These are phyloP conservation scores for Mormyrus hasselquistii DNA, from an alignment of 2,797 vertebrate species.

Conservation along the genomic window DNA sequence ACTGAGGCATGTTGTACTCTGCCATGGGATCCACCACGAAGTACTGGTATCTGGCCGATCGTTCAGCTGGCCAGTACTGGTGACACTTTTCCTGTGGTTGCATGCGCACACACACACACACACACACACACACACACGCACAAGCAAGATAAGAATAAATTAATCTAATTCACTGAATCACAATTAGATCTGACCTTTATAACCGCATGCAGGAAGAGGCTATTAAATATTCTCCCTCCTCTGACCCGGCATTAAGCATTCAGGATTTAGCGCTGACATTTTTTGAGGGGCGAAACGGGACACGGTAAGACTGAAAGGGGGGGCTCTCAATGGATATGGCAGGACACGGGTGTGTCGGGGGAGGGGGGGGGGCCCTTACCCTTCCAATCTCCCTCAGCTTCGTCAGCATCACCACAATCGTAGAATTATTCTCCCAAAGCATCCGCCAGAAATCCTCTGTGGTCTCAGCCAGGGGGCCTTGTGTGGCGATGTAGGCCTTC, in stretches of 20 bases:
- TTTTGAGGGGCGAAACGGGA: background rate
- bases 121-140: background rate
- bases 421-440: conserved; percentile 97
- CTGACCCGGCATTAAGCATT: background rate
- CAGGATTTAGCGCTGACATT: background rate
- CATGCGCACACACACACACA: background rate
- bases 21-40: conserved; percentile 98
- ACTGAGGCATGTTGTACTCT: conserved; percentile 98
- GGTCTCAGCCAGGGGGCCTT: conserved; percentile 91
- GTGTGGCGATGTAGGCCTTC: conserved; percentile 91
- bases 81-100: conserved; percentile 89
- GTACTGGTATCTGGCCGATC: conserved; percentile 94
- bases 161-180: background rate
- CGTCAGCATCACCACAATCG: conserved; percentile 95
- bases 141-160: background rate
- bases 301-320: background rate
- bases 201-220: background rate
- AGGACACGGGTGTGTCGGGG: background rate
- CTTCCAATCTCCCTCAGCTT: conserved; percentile 94
- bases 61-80: conserved; percentile 94
- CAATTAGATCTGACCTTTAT: conserved; percentile 3
- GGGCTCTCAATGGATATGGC: too few species aligned
- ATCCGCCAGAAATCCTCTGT: conserved; percentile 98
- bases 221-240: background rate
- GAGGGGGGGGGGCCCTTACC: conserved; percentile 55